Conservation (phyloP, 2,113 vertebrate species). For the Catharus bicknelli region DNA sequence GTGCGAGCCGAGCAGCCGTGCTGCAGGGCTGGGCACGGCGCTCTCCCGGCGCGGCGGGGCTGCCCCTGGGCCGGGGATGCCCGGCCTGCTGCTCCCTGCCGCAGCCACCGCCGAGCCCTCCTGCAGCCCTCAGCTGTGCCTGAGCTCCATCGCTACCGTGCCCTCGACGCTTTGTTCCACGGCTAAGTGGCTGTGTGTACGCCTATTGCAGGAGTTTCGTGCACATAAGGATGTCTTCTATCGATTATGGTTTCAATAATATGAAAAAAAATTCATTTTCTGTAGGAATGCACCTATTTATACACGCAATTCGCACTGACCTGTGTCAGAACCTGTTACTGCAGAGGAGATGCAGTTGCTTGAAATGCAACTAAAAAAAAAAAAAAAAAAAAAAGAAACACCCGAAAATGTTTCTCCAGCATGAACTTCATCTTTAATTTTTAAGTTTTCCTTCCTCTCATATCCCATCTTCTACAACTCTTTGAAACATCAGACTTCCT, state of each 20-base stretch:
- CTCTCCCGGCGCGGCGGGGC: not conserved
- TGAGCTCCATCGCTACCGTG: accelerated
- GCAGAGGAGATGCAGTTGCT: not conserved
- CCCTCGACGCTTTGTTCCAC: not conserved
- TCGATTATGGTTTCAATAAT: no score
- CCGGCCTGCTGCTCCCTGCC: not conserved
- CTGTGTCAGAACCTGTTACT: not conserved
- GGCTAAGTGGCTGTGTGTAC: not conserved
- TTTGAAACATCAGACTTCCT: not conserved
- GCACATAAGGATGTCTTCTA: accelerated
- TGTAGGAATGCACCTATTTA: not conserved
- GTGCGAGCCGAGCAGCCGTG: not conserved
- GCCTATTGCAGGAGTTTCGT: not conserved
- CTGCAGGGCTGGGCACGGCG: not conserved
- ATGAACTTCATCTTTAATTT: not conserved
- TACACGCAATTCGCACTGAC: not conserved
- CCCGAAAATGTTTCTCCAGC: not conserved
- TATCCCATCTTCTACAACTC: not conserved
- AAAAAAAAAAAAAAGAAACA: not conserved
- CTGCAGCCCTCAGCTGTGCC: accelerated
- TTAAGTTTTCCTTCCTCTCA: not conserved
- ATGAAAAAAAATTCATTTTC: not conserved
- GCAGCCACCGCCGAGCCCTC: not conserved
- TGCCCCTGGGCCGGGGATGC: not conserved
- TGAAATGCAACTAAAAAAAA: not conserved